phyloP scores from a whole-genome alignment of 2,797 vertebrate species.

The Pantherophis alleghaniensis region DNA sequence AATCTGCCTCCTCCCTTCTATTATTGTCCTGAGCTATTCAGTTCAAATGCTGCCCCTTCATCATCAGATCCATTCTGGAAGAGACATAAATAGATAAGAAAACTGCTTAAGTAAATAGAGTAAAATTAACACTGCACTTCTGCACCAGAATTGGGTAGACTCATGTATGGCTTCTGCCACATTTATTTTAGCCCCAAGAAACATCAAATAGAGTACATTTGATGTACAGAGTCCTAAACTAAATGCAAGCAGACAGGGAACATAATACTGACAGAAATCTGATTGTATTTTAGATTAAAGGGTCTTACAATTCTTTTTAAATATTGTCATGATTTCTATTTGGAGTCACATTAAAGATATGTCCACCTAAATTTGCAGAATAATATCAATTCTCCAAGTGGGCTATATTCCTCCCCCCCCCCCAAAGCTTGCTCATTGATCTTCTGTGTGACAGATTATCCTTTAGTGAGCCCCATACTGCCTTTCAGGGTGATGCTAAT shows the following conservation, averaged over 20 bases:
- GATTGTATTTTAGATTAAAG: not conserved
- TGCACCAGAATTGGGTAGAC: not conserved
- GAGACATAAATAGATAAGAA: not conserved
- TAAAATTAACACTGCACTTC: not conserved
- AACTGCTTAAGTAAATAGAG: not conserved
- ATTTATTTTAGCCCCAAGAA: not conserved
- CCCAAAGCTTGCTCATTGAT: constrained; percentile 40
- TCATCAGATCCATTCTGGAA: not conserved
- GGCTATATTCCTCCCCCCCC: constrained; percentile 23
- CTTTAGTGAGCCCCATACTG: not conserved
- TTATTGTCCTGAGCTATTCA: not conserved
- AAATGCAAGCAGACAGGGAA: constrained; percentile 14
- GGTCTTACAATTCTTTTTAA: not conserved
- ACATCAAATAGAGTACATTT: not conserved
- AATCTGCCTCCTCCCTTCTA: too few species aligned
- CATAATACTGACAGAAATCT: not conserved
- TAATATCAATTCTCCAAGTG: constrained; percentile 32
- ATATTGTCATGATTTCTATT: not conserved
- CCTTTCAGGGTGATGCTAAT: not conserved
- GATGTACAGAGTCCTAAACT: not conserved
- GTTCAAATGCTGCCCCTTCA: too few species aligned
- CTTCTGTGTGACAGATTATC: constrained; percentile 59
- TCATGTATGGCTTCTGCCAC: not conserved
- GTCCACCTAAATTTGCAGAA: constrained; percentile 18
- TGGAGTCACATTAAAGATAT: not conserved